Percentiles rank a stretch among this genome's conserved stretches.
Conservation (phyloP, 2,113 vertebrate genomes). For the Fregata magnificens region DNA sequence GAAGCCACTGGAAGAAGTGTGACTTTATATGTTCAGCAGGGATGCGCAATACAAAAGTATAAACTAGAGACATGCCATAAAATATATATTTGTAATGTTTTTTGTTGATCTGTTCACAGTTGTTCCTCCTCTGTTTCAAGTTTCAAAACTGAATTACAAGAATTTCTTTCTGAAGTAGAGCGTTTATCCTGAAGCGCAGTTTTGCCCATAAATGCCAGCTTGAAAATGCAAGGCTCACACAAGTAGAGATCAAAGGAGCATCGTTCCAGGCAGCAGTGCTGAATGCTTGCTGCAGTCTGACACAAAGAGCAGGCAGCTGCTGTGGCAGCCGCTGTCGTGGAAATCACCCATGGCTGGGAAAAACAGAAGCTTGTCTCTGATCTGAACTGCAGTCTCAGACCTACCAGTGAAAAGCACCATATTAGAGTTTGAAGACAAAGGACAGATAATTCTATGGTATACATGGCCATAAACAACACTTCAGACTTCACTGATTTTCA, state of each 20-base stretch:
- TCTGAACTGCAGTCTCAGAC: not conserved
- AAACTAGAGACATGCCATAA: not conserved
- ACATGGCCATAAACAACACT: not conserved
- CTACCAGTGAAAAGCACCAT: not conserved
- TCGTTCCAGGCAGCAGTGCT: not conserved
- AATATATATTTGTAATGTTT: not conserved
- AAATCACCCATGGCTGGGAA: not conserved
- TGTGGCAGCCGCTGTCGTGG: not conserved
- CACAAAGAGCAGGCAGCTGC: not conserved
- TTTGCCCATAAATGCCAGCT: not conserved
- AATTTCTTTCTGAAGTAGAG: not conserved
- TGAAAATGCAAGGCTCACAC: not conserved
- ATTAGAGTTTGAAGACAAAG: not conserved
- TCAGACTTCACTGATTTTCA: not conserved
- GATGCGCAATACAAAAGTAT: not conserved
- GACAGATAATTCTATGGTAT: not conserved
- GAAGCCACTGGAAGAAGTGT: not conserved
- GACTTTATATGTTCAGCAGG: not conserved
- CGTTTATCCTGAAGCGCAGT: not conserved
- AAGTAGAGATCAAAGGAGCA: not conserved
- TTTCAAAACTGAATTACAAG: not conserved
- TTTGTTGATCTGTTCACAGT: not conserved
- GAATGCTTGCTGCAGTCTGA: not conserved
- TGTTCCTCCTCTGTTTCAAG: not conserved
- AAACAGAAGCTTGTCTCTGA: not conserved